A percentile compares a stretch with the other conserved stretches of the same genome.
phyloP scores from a whole-genome alignment of 1,140 invertebrate species.

The Diachasma alloeum region DNA sequence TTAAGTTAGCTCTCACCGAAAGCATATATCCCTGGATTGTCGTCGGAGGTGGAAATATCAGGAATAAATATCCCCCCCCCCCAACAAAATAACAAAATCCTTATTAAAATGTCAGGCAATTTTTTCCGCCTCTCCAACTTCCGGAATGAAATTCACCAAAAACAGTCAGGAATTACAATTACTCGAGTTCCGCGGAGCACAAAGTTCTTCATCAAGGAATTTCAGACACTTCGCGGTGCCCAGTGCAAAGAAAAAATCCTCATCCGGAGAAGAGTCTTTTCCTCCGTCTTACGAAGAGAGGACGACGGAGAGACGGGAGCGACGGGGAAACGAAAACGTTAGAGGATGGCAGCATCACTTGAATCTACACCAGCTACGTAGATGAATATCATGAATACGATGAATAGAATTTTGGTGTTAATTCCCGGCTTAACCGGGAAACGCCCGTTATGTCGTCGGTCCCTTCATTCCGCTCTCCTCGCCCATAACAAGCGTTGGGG shows the following conservation, averaged over 20 bases:
- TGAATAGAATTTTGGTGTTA: slow-evolving; percentile 34
- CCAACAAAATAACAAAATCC: no score
- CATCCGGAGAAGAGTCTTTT: background rate
- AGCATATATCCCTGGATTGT: no score
- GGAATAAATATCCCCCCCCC: no score
- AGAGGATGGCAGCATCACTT: background rate
- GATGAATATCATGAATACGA: slow-evolving; percentile 35
- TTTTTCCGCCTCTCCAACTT: no score
- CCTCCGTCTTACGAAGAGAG: background rate
- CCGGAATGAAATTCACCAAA: no score
- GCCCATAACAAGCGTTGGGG: background rate
- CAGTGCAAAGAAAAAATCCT: background rate
- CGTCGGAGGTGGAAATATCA: no score
- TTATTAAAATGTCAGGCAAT: no score
- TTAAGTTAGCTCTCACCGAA: no score
- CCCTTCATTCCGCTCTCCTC: background rate
- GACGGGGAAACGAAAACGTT: background rate
- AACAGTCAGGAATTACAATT: no score
- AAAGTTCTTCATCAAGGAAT: background rate
- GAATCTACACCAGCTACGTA: slow-evolving; percentile 24
- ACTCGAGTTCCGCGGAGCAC: no score
- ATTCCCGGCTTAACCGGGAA: slow-evolving; percentile 28
- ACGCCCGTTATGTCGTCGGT: slow-evolving; percentile 22
- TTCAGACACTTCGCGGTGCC: background rate
- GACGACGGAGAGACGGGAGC: no score